Conservation (phyloP, 2,113 vertebrate genomes). For the Bothrops jararaca region DNA sequence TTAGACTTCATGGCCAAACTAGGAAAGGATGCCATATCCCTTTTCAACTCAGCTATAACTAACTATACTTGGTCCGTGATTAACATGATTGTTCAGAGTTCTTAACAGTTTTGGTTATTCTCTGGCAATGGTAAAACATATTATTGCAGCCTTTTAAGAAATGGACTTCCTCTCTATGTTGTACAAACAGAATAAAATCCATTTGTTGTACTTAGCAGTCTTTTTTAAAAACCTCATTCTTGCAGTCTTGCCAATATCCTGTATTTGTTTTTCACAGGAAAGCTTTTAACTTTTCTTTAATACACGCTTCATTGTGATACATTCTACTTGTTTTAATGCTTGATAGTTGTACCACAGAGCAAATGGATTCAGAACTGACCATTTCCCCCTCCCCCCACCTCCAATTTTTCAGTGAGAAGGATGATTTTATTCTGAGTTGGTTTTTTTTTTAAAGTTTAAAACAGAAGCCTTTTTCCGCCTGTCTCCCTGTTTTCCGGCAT, state of each 20-base stretch:
- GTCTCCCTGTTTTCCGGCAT: background rate
- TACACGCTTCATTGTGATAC: constrained; percentile 53
- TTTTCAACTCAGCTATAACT: rapidly evolving
- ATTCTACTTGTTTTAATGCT: constrained; percentile 29
- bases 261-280: constrained; percentile 64
- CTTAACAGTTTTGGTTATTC: constrained; percentile 26
- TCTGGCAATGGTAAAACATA: constrained; percentile 12
- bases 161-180: constrained; percentile 43
- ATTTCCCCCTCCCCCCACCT: background rate
- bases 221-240: constrained; percentile 53
- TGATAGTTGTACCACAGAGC: constrained; percentile 46
- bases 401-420: background rate
- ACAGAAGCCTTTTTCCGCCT: background rate
- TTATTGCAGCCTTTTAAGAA: constrained; percentile 29
- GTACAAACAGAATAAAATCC: constrained; percentile 52
- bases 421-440: background rate
- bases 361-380: constrained; percentile 22
- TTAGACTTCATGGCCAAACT: background rate
- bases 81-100: background rate
- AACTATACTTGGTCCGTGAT: background rate
- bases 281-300: constrained; percentile 50
- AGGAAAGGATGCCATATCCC: background rate
- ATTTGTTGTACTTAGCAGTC: constrained; percentile 56
- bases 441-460: background rate
- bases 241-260: constrained; percentile 68